Evolutionary conservation across 2,113 vertebrate genomes (phyloP).

Genomic region (Scophthalmus maximus): DNA sequence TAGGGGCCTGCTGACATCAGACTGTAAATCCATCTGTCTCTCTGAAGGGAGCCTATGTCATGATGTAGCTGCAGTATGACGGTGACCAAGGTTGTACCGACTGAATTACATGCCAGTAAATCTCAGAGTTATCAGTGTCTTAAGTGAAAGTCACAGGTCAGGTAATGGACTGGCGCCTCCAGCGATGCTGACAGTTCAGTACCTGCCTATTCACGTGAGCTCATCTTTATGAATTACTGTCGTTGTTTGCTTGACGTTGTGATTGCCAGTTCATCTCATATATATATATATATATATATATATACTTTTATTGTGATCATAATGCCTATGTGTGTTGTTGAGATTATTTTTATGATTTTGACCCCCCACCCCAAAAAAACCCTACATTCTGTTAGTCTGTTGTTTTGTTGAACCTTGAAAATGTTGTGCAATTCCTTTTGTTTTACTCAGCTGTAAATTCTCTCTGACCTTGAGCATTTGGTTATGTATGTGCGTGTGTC

Average conservation of each 20-base stretch:
- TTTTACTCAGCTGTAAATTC: slow-evolving; percentile 76
- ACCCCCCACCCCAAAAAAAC: neutral
- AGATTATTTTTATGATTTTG: slow-evolving; percentile 52
- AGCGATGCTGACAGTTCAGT: slow-evolving; percentile 21
- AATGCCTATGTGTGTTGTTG: slow-evolving; percentile 60
- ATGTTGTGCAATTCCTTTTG: slow-evolving; percentile 59
- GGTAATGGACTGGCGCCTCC: slow-evolving; percentile 47
- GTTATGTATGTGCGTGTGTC: slow-evolving; percentile 64
- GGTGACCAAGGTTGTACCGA: slow-evolving; percentile 27
- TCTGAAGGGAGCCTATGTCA: slow-evolving; percentile 58
- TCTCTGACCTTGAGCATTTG: slow-evolving; percentile 68
- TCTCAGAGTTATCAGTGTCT: slow-evolving; percentile 50
- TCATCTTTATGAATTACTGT: slow-evolving; percentile 36
- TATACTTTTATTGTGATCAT: slow-evolving; percentile 59
- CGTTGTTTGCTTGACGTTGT: slow-evolving; percentile 68
- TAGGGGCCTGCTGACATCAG: slow-evolving; percentile 30
- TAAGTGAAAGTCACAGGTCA: slow-evolving; percentile 71
- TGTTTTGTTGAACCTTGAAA: slow-evolving; percentile 65
- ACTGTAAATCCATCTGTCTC: slow-evolving; percentile 34
- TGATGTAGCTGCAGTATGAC: slow-evolving; percentile 46
- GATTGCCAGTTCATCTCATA: slow-evolving; percentile 62
- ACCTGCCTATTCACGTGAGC: slow-evolving; percentile 26
- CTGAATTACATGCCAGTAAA: slow-evolving; percentile 34
- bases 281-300: slow-evolving; percentile 37
- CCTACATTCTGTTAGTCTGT: slow-evolving; percentile 11